Percentiles rank a stretch among this genome's conserved stretches.
phyloP scores from a whole-genome alignment of 2,797 vertebrate species.

The Poliocrania exsul region DNA sequence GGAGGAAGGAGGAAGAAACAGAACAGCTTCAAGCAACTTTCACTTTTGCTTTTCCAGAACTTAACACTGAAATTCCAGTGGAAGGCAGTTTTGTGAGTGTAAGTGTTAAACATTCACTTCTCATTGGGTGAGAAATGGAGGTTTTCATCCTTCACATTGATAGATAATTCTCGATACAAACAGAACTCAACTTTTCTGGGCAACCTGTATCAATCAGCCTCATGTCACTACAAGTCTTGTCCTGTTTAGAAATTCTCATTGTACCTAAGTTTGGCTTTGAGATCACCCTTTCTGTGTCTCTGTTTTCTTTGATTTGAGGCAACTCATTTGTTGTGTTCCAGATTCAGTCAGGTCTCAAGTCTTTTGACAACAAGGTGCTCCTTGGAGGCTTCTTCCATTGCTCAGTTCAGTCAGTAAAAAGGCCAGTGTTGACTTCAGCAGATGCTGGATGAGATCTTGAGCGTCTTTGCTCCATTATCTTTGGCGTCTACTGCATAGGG shows the following conservation, averaged over 20 bases:
- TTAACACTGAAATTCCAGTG: neutral
- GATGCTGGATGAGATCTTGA: conserved; percentile 1
- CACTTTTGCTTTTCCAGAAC: neutral
- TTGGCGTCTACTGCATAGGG: conserved; percentile 54
- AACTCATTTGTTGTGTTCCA: neutral
- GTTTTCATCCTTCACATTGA: neutral
- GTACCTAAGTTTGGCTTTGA: neutral
- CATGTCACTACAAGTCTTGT: neutral
- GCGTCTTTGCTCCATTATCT: conserved; percentile 6
- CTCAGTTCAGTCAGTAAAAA: neutral
- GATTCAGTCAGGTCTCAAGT: neutral
- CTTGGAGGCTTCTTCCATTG: neutral
- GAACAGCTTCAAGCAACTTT: neutral
- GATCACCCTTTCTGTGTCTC: neutral
- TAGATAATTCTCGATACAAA: neutral
- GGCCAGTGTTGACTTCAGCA: neutral
- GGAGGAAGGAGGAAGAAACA: neutral
- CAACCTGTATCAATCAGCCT: neutral
- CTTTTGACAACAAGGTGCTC: neutral
- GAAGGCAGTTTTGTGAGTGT: neutral
- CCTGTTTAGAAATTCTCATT: neutral
- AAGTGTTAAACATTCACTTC: neutral
- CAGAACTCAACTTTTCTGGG: neutral
- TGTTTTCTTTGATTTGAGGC: neutral
- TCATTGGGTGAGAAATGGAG: neutral